Conservation (phyloP, 2,113 vertebrate species). For the Chrysochloris asiatica region DNA sequence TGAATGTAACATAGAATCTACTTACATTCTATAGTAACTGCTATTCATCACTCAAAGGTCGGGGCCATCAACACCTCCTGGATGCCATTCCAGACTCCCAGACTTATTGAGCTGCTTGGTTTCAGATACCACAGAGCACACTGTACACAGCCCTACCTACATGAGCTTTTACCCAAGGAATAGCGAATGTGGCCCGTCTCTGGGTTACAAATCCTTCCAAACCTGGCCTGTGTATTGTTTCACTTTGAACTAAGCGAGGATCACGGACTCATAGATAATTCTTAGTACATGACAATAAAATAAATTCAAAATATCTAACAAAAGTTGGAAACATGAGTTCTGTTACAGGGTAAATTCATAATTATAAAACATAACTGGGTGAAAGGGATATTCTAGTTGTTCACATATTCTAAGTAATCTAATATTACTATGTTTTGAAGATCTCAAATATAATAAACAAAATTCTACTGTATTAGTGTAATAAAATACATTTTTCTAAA, state of each 20-base stretch:
- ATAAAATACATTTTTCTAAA: neutral
- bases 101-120: rapidly evolving
- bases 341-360: neutral
- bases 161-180: rapidly evolving
- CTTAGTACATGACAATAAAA: neutral
- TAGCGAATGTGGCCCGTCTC: neutral
- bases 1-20: neutral
- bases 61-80: neutral
- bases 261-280: neutral
- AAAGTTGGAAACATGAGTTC: neutral
- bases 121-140: neutral
- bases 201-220: neutral
- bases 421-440: neutral
- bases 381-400: neutral
- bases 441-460: neutral
- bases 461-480: neutral
- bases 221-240: neutral
- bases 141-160: neutral
- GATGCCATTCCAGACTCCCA: too few relatives aligned
- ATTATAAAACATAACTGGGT: neutral
- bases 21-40: too few relatives aligned
- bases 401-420: neutral
- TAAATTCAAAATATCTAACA: neutral
- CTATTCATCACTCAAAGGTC: neutral
- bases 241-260: neutral